These are phyloP conservation scores for Drosophila quadrilineata DNA, from an alignment of 1,140 invertebrate genomes.

Conservation along the genomic window DNA sequence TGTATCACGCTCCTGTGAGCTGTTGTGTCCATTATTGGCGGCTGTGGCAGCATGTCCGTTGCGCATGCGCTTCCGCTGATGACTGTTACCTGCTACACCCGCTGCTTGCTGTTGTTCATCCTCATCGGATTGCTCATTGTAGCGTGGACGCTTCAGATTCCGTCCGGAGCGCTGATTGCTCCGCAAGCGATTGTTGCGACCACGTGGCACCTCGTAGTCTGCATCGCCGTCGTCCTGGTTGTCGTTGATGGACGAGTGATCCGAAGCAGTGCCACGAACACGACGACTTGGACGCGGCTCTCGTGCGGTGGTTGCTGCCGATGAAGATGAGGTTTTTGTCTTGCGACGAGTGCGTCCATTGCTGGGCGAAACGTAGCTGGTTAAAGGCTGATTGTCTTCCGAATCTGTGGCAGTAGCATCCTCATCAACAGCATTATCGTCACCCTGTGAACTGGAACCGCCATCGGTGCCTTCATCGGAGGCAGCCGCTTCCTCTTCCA, in stretches of 20 bases:
- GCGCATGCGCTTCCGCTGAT: conserved; percentile 41
- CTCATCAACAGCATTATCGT: conserved; percentile 48
- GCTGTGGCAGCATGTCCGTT: conserved; percentile 29
- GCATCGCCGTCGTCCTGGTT: conserved; percentile 69
- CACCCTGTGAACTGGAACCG: conserved; percentile 61
- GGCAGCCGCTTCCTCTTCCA: conserved; percentile 57
- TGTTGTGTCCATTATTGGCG: conserved; percentile 12
- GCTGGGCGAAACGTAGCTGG: conserved; percentile 64
- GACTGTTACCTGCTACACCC: too few species aligned
- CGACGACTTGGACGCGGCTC: conserved; percentile 41
- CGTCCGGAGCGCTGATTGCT: conserved; percentile 56
- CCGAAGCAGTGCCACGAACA: conserved; percentile 45
- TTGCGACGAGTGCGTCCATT: conserved; percentile 50
- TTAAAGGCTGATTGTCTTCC: conserved; percentile 83
- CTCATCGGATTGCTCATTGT: conserved; percentile 85
- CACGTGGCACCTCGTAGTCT: conserved; percentile 57
- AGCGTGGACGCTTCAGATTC: conserved; percentile 83
- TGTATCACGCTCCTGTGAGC: conserved; percentile 42
- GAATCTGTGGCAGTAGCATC: conserved; percentile 77
- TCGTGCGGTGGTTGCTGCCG: conserved; percentile 17
- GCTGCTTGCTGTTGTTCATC: conserved; percentile 82
- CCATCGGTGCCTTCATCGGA: conserved; percentile 74
- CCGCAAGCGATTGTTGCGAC: conserved; percentile 26
- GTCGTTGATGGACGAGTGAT: conserved; percentile 54
- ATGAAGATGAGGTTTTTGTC: conserved; percentile 44